Evolutionary conservation across 53 echinoderm and acorn worm genomes (phyloP).

Genomic region (Actinopyga echinites): DNA sequence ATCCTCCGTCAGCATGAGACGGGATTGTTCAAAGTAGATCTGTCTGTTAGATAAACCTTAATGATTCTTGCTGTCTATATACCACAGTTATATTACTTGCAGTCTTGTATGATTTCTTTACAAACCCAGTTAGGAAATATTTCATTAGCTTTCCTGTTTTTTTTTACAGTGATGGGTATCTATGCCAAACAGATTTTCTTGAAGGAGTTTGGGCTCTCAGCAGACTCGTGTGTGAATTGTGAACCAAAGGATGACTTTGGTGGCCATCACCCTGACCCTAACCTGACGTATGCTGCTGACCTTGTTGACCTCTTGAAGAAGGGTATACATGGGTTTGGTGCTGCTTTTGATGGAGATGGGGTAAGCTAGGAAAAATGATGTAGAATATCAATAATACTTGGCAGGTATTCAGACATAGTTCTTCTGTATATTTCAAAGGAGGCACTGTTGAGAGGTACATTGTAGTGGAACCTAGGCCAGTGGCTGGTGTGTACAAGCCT

Average conservation of each 20-base stretch:
- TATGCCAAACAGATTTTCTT: slow-evolving; percentile 88
- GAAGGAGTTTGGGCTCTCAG: slow-evolving; percentile 76
- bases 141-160: not conserved
- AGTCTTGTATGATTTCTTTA: not conserved
- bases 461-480: too few relatives aligned
- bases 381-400: not conserved
- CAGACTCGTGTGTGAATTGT: slow-evolving; percentile 86
- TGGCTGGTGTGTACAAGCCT: too few relatives aligned
- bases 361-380: slow-evolving; percentile 45
- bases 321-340: slow-evolving; percentile 87
- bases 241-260: slow-evolving; percentile 96
- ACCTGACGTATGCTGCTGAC: slow-evolving; percentile 96
- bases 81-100: not conserved
- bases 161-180: slow-evolving; percentile 77
- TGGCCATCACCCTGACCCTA: slow-evolving; percentile 98
- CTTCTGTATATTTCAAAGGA: too few relatives aligned
- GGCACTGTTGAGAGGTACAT: too few relatives aligned
- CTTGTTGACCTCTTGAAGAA: slow-evolving; percentile 85
- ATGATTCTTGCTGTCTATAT: too few relatives aligned
- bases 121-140: too few relatives aligned
- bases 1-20: too few relatives aligned
- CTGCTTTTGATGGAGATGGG: slow-evolving; percentile 98
- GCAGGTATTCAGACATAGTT: too few relatives aligned
- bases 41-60: too few relatives aligned
- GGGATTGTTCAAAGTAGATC: too few relatives aligned